These are phyloP conservation scores for Ariopsis seemanni DNA, from an alignment of 2,113 vertebrate genomes.

Conservation along the genomic window DNA sequence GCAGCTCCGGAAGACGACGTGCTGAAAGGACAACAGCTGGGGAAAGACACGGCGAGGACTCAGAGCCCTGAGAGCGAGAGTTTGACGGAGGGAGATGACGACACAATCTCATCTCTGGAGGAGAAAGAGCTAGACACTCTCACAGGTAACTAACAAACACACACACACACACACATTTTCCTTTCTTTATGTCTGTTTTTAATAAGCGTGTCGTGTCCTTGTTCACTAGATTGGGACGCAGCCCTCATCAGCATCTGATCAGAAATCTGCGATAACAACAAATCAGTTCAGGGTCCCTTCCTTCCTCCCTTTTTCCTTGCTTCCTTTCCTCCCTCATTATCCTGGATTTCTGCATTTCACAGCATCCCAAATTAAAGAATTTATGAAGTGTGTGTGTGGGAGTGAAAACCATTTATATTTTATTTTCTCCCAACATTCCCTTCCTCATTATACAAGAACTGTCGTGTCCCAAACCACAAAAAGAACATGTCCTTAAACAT, in stretches of 20 bases:
- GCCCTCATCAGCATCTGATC: background rate
- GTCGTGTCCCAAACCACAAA: background rate
- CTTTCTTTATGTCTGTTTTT: background rate
- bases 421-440: background rate
- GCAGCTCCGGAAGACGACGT: slow-evolving; percentile 89
- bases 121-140: slow-evolving; percentile 96
- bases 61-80: slow-evolving; percentile 90
- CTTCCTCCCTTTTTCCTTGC: background rate
- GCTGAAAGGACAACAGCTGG: slow-evolving; percentile 93
- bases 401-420: background rate
- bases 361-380: background rate
- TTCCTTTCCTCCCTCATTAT: background rate
- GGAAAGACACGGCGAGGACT: slow-evolving; percentile 87
- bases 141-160: slow-evolving; percentile 77
- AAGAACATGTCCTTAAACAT: background rate
- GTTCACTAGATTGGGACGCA: background rate
- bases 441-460: background rate
- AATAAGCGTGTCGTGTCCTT: background rate
- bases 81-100: slow-evolving; percentile 88
- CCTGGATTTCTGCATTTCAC: background rate
- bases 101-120: slow-evolving; percentile 90
- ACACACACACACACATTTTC: background rate
- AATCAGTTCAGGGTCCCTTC: background rate
- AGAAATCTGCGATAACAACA: background rate
- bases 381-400: background rate